Conservation (phyloP, 2,888 invertebrate genomes). For the Diloba caeruleocephala region DNA sequence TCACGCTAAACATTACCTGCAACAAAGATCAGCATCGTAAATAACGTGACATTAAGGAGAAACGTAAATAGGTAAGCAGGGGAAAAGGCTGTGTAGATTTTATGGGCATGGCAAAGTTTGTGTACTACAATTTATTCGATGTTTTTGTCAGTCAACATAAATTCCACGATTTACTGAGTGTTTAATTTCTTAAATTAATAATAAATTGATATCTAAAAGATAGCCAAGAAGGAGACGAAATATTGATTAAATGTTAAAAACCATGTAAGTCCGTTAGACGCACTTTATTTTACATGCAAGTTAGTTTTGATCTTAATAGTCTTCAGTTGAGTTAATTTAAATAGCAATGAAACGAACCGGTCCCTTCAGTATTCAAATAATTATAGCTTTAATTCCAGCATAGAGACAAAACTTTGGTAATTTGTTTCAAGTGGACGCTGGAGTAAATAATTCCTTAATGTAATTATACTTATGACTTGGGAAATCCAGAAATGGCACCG, state of each 20-base stretch:
- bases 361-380: slow-evolving; percentile 11
- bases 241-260: too few relatives aligned
- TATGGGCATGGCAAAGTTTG: not conserved
- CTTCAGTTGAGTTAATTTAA: slow-evolving; percentile 20
- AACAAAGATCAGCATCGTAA: slow-evolving; percentile 56
- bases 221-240: too few relatives aligned
- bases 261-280: too few relatives aligned
- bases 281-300: slow-evolving; percentile 17
- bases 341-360: slow-evolving; percentile 24
- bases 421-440: not conserved
- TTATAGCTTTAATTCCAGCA: slow-evolving; percentile 10
- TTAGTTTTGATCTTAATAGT: slow-evolving; percentile 18
- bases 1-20: slow-evolving; percentile 56
- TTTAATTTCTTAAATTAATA: too few relatives aligned
- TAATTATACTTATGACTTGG: too few relatives aligned
- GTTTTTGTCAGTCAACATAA: too few relatives aligned
- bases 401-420: slow-evolving; percentile 19
- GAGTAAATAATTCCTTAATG: slow-evolving; percentile 8
- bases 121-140: not conserved
- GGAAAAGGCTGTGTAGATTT: slow-evolving; percentile 3
- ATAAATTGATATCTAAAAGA: too few relatives aligned
- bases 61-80: slow-evolving; percentile 20
- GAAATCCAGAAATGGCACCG: too few relatives aligned
- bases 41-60: slow-evolving; percentile 50
- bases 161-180: too few relatives aligned